A percentile compares a stretch with the other conserved stretches of the same genome.
Evolutionary conservation across 2,888 invertebrate genomes (phyloP).

Genomic region (Hermodice carunculata): DNA sequence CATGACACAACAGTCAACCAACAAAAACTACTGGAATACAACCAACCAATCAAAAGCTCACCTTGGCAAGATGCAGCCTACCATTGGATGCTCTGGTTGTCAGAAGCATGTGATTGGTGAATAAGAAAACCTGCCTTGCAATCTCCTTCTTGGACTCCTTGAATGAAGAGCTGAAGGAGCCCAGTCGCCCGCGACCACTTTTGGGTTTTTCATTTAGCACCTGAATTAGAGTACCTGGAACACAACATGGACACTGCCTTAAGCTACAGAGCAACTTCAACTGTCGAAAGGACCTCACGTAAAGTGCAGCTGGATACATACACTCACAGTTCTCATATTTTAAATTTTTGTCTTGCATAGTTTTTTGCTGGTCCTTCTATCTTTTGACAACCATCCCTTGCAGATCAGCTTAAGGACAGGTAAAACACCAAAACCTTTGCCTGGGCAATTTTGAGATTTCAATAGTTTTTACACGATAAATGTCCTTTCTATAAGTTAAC

Average conservation of each 20-base stretch:
- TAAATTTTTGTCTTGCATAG: too few relatives aligned
- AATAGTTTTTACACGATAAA: too few relatives aligned
- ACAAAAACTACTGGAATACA: not conserved
- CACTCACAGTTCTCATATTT: too few relatives aligned
- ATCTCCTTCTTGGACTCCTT: slow-evolving; percentile 76
- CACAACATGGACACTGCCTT: not conserved
- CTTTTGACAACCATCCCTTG: too few relatives aligned
- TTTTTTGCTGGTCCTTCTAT: too few relatives aligned
- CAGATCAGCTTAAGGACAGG: too few relatives aligned
- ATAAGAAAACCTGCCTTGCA: slow-evolving; percentile 87
- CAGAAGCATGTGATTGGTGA: slow-evolving; percentile 89
- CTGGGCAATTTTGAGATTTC: too few relatives aligned
- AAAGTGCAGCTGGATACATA: not conserved
- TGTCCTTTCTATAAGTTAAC: too few relatives aligned
- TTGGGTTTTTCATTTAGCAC: slow-evolving; percentile 77
- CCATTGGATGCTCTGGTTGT: slow-evolving; percentile 87
- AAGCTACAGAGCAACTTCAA: not conserved
- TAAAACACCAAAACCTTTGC: too few relatives aligned
- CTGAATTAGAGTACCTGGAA: slow-evolving; percentile 82
- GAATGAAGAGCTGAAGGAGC: slow-evolving; percentile 68
- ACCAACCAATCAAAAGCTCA: slow-evolving; percentile 27
- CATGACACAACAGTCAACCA: not conserved
- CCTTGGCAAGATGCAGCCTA: slow-evolving; percentile 85
- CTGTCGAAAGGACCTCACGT: not conserved
- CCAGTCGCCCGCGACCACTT: slow-evolving; percentile 75